Evolutionary conservation across 92 coral and sea anemone genomes (phyloP).

Genomic region (Actinostola sp.): DNA sequence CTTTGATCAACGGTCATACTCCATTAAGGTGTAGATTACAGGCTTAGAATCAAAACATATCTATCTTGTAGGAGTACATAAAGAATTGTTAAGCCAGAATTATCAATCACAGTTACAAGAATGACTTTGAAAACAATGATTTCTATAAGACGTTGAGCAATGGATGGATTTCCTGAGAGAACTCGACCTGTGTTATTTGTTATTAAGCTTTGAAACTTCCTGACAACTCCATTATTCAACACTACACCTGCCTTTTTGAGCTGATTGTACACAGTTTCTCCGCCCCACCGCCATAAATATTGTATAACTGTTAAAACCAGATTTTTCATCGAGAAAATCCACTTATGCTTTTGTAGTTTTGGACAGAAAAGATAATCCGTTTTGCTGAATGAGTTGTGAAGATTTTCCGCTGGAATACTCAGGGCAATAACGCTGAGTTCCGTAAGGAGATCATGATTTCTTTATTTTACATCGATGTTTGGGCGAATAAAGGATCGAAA

Average conservation of each 20-base stretch:
- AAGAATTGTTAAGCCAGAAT: neutral
- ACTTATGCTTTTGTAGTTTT: neutral
- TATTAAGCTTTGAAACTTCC: slow-evolving; percentile 7
- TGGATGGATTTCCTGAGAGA: neutral
- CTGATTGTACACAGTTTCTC: slow-evolving; percentile 7
- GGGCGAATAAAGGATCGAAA: slow-evolving; percentile 4
- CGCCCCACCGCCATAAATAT: slow-evolving; percentile 21
- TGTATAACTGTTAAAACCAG: slow-evolving; percentile 16
- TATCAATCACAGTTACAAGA: neutral
- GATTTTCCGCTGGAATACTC: no score
- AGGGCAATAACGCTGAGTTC: no score
- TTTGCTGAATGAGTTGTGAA: neutral
- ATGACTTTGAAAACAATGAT: no score
- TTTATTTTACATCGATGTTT: neutral
- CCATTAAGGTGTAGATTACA: slow-evolving; percentile 10
- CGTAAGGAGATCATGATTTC: no score
- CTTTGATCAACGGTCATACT: neutral
- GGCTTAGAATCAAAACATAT: neutral
- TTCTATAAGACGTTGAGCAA: neutral
- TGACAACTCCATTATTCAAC: neutral
- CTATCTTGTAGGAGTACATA: neutral
- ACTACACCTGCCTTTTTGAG: slow-evolving; percentile 4
- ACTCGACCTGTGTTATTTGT: neutral
- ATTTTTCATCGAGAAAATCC: neutral
- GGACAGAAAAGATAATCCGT: no score